Percentiles rank a stretch among this genome's conserved stretches.
Conservation (phyloP, 1,140 invertebrate species). For the Leptinotarsa texana region DNA sequence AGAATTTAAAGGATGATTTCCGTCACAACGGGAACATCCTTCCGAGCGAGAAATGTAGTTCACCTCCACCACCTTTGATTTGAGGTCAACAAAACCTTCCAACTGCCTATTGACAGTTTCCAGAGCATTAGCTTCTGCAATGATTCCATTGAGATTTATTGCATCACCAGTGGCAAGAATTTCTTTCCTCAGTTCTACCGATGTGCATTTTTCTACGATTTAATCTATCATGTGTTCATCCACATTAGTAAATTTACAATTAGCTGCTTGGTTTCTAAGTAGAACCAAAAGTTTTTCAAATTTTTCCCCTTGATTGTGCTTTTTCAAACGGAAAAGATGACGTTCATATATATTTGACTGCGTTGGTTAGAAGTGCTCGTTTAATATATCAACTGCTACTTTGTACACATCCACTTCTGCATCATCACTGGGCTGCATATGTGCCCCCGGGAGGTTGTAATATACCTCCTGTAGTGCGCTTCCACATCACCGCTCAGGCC, state of each 20-base stretch:
- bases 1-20: background rate
- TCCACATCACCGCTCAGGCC: too few species aligned
- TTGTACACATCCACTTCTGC: background rate
- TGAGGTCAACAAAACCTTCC: background rate
- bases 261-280: too few species aligned
- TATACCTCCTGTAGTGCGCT: background rate
- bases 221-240: slow-evolving; percentile 25
- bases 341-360: too few species aligned
- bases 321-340: too few species aligned
- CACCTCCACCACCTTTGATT: background rate
- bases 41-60: background rate
- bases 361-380: background rate
- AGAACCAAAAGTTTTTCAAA: too few species aligned
- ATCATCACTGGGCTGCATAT: background rate
- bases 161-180: too few species aligned
- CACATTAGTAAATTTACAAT: slow-evolving; percentile 29
- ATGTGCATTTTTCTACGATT: slow-evolving; percentile 28
- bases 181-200: slow-evolving; percentile 18
- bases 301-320: too few species aligned
- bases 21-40: background rate
- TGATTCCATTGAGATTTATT: too few species aligned
- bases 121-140: too few species aligned
- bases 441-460: background rate
- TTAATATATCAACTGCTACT: background rate
- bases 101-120: background rate